A percentile compares a stretch with the other conserved stretches of the same genome.
Evolutionary conservation across 2,113 vertebrate genomes (phyloP).

Genomic region (Argyrosomus japonicus): DNA sequence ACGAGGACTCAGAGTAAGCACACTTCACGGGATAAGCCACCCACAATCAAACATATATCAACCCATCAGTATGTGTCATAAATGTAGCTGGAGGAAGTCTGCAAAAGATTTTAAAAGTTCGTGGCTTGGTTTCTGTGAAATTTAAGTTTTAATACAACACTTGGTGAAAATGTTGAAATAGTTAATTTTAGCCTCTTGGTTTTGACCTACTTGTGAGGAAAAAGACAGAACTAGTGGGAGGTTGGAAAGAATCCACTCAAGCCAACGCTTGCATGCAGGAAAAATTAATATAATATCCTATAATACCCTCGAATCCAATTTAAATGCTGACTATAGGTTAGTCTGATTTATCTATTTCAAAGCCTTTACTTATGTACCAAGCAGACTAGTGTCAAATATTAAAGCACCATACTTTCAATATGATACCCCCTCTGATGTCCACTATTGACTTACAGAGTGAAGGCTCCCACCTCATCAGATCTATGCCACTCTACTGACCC

Average conservation of each 20-base stretch:
- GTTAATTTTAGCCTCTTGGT: slow-evolving; percentile 32
- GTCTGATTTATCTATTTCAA: slow-evolving; percentile 13
- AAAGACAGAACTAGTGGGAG: slow-evolving; percentile 25
- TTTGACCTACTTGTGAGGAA: slow-evolving; percentile 57
- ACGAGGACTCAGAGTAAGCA: slow-evolving; percentile 52
- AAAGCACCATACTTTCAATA: background rate
- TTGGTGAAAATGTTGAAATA: slow-evolving; percentile 14
- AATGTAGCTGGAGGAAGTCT: slow-evolving; percentile 13
- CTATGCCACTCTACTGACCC: slow-evolving; percentile 48
- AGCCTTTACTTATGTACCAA: slow-evolving; percentile 14
- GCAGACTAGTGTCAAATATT: slow-evolving; percentile 2
- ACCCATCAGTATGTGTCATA: slow-evolving; percentile 7
- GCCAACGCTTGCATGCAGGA: slow-evolving; percentile 6
- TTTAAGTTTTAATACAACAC: background rate
- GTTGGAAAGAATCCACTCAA: slow-evolving; percentile 16
- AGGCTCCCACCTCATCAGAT: slow-evolving; percentile 44
- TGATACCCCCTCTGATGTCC: background rate
- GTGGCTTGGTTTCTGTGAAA: background rate
- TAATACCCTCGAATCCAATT: slow-evolving; percentile 48
- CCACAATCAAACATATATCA: slow-evolving; percentile 36
- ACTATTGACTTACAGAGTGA: slow-evolving; percentile 12
- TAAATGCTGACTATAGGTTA: slow-evolving; percentile 4
- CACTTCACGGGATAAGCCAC: slow-evolving; percentile 59
- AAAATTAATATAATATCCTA: slow-evolving; percentile 22
- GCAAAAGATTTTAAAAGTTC: background rate